Evolutionary conservation across 1,140 invertebrate genomes (phyloP).

Genomic region (Apolygus lucorum): DNA sequence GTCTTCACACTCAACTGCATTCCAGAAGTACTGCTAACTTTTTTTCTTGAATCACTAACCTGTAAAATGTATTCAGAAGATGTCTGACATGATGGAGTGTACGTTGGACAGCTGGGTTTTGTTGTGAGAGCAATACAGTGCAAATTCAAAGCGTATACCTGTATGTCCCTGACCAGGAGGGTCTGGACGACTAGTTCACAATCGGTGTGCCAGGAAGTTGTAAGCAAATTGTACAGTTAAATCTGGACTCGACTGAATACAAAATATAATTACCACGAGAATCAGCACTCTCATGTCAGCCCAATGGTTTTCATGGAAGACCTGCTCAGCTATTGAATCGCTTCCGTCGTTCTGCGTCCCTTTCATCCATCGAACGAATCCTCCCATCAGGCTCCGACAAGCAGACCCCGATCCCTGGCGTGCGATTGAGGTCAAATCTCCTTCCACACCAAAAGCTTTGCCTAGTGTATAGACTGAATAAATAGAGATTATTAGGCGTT

Average conservation of each 20-base stretch:
- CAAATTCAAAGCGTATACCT: too few species aligned
- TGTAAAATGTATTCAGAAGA: too few species aligned
- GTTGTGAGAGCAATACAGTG: too few species aligned
- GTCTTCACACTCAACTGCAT: conserved; percentile 80
- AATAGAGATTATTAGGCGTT: too few species aligned
- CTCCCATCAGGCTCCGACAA: conserved; percentile 87
- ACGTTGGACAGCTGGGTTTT: too few species aligned
- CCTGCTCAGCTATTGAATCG: conserved; percentile 75
- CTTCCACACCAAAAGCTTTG: conserved; percentile 64
- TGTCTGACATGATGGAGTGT: too few species aligned
- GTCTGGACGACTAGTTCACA: too few species aligned
- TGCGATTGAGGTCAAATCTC: conserved; percentile 75
- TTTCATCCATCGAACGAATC: conserved; percentile 78
- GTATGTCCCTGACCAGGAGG: too few species aligned
- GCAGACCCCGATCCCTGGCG: conserved; percentile 90
- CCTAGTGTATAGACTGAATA: conserved; percentile 56
- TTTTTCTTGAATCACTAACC: conserved; percentile 76
- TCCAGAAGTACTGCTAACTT: conserved; percentile 78
- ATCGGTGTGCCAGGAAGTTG: too few species aligned
- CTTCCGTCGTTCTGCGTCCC: conserved; percentile 57
- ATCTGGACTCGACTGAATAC: too few species aligned
- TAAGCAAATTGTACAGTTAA: too few species aligned
- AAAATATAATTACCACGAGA: conserved; percentile 78
- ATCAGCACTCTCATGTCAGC: conserved; percentile 82
- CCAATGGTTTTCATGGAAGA: conserved; percentile 73